Conservation (phyloP, 2,113 vertebrate species). For the Odocoileus hemionus region DNA sequence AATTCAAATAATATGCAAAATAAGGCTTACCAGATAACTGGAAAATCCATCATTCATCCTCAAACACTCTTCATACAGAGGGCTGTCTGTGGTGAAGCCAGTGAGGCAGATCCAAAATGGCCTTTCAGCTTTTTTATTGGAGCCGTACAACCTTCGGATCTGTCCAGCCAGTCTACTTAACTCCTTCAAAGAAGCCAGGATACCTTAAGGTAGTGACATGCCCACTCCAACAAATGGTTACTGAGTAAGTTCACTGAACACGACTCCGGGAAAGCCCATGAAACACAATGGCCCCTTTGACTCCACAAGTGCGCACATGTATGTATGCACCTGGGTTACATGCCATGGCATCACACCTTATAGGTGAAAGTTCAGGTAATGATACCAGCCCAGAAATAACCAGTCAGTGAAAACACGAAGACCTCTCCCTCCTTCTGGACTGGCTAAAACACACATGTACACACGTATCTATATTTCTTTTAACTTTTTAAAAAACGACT, state of each 20-base stretch:
- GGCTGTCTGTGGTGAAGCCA: conserved; percentile 80
- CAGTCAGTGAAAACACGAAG: not conserved
- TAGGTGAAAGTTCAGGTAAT: not conserved
- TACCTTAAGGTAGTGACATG: not conserved
- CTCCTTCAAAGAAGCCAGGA: conserved; percentile 82
- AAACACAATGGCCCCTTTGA: not conserved
- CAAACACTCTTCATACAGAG: conserved; percentile 88
- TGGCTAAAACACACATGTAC: not conserved
- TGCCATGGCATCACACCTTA: not conserved
- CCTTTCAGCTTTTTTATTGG: conserved; percentile 85
- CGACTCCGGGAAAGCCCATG: not conserved
- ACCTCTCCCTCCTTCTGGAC: not conserved
- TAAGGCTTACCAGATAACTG: conserved; percentile 83
- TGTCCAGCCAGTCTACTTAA: conserved; percentile 90
- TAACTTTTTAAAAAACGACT: not conserved
- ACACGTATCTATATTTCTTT: not conserved
- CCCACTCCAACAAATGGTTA: not conserved
- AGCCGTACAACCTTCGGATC: conserved; percentile 91
- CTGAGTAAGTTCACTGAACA: not conserved
- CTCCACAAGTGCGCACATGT: not conserved
- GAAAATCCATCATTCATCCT: conserved; percentile 95
- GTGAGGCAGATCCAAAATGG: conserved; percentile 92
- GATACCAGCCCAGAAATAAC: not conserved
- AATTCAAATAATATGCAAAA: not conserved
- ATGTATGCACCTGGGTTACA: fast-evolving